Conservation (phyloP, 2,888 invertebrate genomes). For the Mystacides longicornis region DNA sequence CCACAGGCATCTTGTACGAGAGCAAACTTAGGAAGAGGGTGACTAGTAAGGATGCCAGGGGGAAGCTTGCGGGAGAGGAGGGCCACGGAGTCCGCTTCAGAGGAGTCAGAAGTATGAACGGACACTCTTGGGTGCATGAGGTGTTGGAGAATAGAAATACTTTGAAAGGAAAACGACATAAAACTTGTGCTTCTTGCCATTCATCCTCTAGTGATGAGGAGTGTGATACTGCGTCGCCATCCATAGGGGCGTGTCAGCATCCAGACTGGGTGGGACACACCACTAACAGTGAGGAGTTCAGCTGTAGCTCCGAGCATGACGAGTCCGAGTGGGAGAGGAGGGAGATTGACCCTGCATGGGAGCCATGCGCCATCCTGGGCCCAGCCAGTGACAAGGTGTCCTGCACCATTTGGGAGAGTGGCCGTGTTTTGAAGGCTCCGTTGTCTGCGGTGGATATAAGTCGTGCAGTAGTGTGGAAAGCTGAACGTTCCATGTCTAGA, state of each 20-base stretch:
- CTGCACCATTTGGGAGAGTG: slow-evolving; percentile 91
- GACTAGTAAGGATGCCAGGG: background rate
- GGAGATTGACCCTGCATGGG: slow-evolving; percentile 55
- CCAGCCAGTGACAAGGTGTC: slow-evolving; percentile 80
- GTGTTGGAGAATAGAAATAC: slow-evolving; percentile 26
- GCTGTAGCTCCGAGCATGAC: slow-evolving; percentile 72
- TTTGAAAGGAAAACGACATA: slow-evolving; percentile 33
- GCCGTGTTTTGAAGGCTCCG: slow-evolving; percentile 87
- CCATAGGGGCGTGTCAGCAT: slow-evolving; percentile 48
- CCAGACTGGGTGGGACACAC: slow-evolving; percentile 86
- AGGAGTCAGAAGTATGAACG: slow-evolving; percentile 16
- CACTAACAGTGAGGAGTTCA: slow-evolving; percentile 82
- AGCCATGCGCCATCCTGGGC: slow-evolving; percentile 65
- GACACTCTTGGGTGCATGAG: slow-evolving; percentile 36
- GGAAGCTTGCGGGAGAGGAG: slow-evolving; percentile 1
- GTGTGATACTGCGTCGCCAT: slow-evolving; percentile 55
- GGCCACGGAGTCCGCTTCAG: slow-evolving; percentile 14
- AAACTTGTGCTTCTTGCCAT: slow-evolving; percentile 32
- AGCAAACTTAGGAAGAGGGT: slow-evolving; percentile 13
- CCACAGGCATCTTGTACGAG: slow-evolving; percentile 15
- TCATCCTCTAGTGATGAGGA: slow-evolving; percentile 56
- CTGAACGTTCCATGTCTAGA: slow-evolving; percentile 55
- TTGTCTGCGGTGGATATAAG: slow-evolving; percentile 91
- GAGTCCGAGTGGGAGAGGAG: slow-evolving; percentile 52
- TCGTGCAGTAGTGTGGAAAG: slow-evolving; percentile 86